Evolutionary conservation across 2,113 vertebrate species (phyloP).

Genomic region (Sinocyclocheilus anshuiensis): DNA sequence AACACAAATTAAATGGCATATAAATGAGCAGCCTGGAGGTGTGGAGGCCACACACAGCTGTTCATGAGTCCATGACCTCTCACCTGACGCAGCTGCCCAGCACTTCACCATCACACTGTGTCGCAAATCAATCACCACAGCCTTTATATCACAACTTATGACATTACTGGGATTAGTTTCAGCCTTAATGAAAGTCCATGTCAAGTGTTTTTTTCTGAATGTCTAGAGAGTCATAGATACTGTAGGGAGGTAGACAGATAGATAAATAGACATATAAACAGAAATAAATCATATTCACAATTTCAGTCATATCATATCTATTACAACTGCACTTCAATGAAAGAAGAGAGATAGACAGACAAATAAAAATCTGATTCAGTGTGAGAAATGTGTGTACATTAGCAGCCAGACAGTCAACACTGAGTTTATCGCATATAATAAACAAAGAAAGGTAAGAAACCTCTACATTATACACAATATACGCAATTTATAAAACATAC

Average conservation of each 20-base stretch:
- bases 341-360: neutral
- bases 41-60: conserved; percentile 24
- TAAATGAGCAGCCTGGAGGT: conserved; percentile 5
- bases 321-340: too few relatives aligned
- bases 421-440: neutral
- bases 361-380: neutral
- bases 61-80: conserved; percentile 20
- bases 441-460: neutral
- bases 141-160: neutral
- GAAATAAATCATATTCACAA: neutral
- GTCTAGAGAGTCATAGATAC: too few relatives aligned
- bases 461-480: neutral
- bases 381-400: neutral
- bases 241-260: neutral
- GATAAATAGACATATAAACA: neutral
- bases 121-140: conserved; percentile 21
- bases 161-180: neutral
- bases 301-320: too few relatives aligned
- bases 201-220: neutral
- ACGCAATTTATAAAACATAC: neutral
- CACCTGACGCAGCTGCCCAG: conserved; percentile 28
- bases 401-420: neutral
- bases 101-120: conserved; percentile 20
- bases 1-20: neutral
- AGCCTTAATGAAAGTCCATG: neutral